Base-by-base conservation (phyloP, 2,797 vertebrate species). In the Mallotus villosus region DNA sequence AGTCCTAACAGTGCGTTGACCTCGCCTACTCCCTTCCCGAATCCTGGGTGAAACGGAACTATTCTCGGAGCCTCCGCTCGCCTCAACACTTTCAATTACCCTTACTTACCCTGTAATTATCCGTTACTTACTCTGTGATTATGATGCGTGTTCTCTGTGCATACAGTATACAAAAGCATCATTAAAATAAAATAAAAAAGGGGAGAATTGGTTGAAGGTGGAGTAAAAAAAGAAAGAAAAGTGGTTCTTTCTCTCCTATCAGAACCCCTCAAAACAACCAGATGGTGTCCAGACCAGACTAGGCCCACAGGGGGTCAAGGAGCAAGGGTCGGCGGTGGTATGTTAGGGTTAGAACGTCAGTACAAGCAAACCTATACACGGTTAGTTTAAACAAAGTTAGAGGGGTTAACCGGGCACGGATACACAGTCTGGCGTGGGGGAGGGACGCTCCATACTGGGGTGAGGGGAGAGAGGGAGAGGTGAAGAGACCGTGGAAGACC, bases 311-410 rank as follows among this genome's bases (percentile, higher is more conserved):
- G 68, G 61, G 81, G 84, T 82, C 67, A 83, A 84, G 86, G 65
- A 75, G 5, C 74, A 81, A 76, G 25, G 70, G 82, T 87, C 77
- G 78, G 61, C 81, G 78, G 83, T 68, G 83, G 82, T 81, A 79
- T 87, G 85, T 91, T 86, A 89, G 82, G 82, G 79, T 83, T 67
- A 80, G 32, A 1, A 1, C 73, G 83, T 89, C 49, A 85, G 86
- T 85, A 83, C 62, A 78, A 81, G 67, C 73, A 79, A 84, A 46
- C 27, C 46, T 83, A 79, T 49, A 53, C 17, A 53, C 25, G 61
- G 66, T n/a, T 67, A 74, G 72, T 75, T 70, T 68, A 75, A 78
- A 72, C 63, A 67, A 37, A 73, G 77, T 89, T 83, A 86, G 67
- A 78, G 29, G 59, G 68, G 80, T 89, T 87, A 86, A 84, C 19